Conservation (phyloP, 2,888 invertebrate species). For the Spisula solida region DNA sequence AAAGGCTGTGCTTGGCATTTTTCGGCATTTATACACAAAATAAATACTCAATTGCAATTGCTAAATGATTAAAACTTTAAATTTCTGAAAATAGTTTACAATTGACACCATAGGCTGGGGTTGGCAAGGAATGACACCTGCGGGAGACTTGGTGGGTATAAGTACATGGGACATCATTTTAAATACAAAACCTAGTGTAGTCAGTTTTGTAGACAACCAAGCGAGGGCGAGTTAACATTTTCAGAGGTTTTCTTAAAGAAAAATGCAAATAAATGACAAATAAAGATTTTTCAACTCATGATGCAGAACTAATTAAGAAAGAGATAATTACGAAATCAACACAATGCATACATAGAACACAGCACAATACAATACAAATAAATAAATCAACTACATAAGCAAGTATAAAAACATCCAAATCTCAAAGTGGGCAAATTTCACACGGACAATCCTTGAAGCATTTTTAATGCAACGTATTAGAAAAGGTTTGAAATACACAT, state of each 20-base stretch:
- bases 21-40: too few species aligned
- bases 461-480: background rate
- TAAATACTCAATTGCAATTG: too few species aligned
- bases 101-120: too few species aligned
- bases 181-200: background rate
- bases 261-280: background rate
- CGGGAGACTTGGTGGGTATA: background rate
- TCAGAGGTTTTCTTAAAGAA: conserved; percentile 4
- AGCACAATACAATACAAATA: background rate
- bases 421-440: conserved; percentile 1
- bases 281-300: background rate
- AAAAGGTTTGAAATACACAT: background rate
- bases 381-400: conserved; percentile 9
- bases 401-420: background rate
- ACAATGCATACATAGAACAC: background rate
- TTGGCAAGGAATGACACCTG: too few species aligned
- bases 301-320: background rate
- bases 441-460: background rate
- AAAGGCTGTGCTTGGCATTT: too few species aligned
- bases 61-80: too few species aligned
- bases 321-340: background rate
- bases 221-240: background rate
- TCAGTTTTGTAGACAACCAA: conserved; percentile 11
- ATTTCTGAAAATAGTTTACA: too few species aligned
- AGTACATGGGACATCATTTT: background rate